Evolutionary conservation across 2,113 vertebrate genomes (phyloP).

Genomic region (Salminus brasiliensis): DNA sequence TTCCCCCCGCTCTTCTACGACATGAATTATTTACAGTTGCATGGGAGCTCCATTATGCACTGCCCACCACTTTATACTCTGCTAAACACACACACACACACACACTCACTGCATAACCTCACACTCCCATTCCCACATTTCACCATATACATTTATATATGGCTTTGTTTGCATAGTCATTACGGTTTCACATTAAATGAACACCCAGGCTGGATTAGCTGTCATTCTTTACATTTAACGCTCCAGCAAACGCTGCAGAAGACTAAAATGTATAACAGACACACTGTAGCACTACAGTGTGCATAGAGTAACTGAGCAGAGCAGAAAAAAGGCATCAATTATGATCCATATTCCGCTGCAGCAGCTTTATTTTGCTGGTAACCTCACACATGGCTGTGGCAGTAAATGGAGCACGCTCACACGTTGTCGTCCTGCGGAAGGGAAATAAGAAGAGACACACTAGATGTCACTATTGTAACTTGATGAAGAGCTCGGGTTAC

Average conservation of each 20-base stretch:
- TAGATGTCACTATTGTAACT: constrained; percentile 82
- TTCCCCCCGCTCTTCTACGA: constrained; percentile 60
- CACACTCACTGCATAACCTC: background rate
- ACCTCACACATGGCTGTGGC: background rate
- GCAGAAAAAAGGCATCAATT: constrained; percentile 41
- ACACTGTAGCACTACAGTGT: background rate
- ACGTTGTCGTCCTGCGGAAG: background rate
- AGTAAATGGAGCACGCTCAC: background rate
- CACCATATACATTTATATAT: background rate
- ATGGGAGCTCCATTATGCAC: constrained; percentile 71
- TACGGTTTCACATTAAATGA: background rate
- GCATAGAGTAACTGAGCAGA: constrained; percentile 15
- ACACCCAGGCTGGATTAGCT: background rate
- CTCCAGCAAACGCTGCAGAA: background rate
- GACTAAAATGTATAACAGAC: constrained; percentile 2
- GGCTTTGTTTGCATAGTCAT: background rate
- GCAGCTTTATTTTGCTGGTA: background rate
- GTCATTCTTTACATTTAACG: too few relatives aligned
- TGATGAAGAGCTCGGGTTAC: constrained; percentile 37
- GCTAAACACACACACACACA: constrained; percentile 38
- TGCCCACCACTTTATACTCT: constrained; percentile 62
- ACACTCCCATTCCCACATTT: background rate
- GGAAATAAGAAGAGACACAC: constrained; percentile 63
- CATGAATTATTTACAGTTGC: constrained; percentile 76
- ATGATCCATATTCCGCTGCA: background rate